Evolutionary conservation across 2,888 invertebrate genomes (phyloP), one percentile per base, ranked within the genome.

Genomic region (Lepidocyrtoides sp.): DNA sequence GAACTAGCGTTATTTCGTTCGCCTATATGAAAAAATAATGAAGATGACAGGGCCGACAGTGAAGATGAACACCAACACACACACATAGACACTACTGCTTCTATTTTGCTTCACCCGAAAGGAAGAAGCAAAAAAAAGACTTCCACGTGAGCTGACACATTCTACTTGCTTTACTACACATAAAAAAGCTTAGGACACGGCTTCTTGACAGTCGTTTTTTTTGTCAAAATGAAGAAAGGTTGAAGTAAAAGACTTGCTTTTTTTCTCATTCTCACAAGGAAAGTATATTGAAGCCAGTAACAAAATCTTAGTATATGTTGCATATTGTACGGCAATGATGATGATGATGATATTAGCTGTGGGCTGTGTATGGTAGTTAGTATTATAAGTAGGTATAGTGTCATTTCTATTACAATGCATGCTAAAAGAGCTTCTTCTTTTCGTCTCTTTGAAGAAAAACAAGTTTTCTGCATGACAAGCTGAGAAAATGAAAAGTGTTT

Each of bases 391-490:
- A n/a, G 44, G 44, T 44, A 12, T 8, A 44, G 4, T 12, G 14
- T 44, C 1, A 12, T 44, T 12, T n/a, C n/a, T 51, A 51, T 4
- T 36, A 36, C n/a, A 32, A 36, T 36, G 69, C 32, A 69, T 12
- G 51, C n/a, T 69, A 10, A 26, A 69, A 0, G 36, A n/a, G n/a
- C n/a, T n/a, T n/a, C n/a, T n/a, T 14, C 1, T 32, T 36, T 32
- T 75, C 44, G 12, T 63, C 29, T 63, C 41, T 57, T 57, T 81
- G 23, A 12, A 20, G 44, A 54, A 63, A 82, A 63, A 66, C 41
- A 83, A 66, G 48, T 66, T 83, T 85, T 54, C 44, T 85, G 86
- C 86, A 86, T 86, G 86, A 86, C 75, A 86, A 86, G 41, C 44
- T 86, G 44, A 57, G 75, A 60, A 75, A 86, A 86, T 86, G 86